phyloP scores from a whole-genome alignment of 2,113 vertebrate species.

The Dasypus novemcinctus region DNA sequence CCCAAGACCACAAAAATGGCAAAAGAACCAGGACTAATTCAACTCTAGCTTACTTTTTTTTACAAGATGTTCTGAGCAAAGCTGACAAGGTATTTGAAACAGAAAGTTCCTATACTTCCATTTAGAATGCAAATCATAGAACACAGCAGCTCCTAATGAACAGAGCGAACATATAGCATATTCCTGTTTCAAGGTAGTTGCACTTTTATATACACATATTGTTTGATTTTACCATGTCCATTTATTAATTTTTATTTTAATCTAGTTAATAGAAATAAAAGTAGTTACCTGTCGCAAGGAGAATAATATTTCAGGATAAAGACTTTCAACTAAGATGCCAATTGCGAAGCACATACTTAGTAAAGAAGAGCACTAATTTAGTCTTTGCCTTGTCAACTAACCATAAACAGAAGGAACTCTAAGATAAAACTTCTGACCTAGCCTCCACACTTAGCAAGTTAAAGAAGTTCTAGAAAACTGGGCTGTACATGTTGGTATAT shows the following conservation, averaged over 20 bases:
- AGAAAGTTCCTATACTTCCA: not conserved
- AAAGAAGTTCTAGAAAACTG: not conserved
- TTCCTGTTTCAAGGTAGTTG: not conserved
- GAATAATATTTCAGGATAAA: constrained; percentile 12
- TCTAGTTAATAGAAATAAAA: constrained; percentile 9
- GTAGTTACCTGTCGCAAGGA: not conserved
- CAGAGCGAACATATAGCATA: not conserved
- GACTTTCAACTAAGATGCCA: not conserved
- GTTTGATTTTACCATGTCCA: not conserved
- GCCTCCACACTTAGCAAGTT: not conserved
- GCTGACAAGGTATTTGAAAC: not conserved
- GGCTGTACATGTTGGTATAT: not conserved
- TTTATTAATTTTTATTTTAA: not conserved
- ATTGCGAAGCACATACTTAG: not conserved
- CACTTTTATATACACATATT: not conserved
- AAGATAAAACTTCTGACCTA: not conserved
- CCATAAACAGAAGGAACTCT: constrained; percentile 21
- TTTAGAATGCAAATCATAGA: not conserved
- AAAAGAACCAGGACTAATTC: not conserved
- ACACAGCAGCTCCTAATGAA: not conserved
- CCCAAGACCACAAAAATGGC: not conserved
- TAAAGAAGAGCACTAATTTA: not conserved
- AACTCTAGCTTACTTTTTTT: not conserved
- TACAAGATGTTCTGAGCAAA: constrained; percentile 6
- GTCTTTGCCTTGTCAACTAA: not conserved